Evolutionary conservation across 2,113 vertebrate species (phyloP).

Genomic region (Rhinopomastus cyanomelas): DNA sequence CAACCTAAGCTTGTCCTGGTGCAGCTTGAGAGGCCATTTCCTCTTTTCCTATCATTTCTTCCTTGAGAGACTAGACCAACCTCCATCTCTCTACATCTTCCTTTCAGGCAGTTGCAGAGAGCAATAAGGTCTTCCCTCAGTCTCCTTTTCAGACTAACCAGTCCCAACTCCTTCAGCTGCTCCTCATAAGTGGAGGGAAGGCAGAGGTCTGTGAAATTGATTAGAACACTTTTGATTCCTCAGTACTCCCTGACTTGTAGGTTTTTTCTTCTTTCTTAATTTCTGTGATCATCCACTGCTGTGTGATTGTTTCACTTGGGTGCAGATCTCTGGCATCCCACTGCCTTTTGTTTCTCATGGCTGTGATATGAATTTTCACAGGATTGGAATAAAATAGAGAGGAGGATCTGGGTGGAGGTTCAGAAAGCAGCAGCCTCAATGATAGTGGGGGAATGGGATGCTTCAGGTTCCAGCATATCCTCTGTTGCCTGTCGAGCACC

Average conservation of each 20-base stretch:
- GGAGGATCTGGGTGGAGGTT: not conserved
- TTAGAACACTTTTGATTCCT: not conserved
- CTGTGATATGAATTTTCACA: not conserved
- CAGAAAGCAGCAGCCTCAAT: accelerated
- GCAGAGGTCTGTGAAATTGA: not conserved
- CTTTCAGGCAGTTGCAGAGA: too few relatives aligned
- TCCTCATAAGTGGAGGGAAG: not conserved
- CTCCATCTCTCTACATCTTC: too few relatives aligned
- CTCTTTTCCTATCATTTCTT: too few relatives aligned
- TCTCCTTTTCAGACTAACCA: too few relatives aligned
- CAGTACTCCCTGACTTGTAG: not conserved
- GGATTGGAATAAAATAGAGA: not conserved
- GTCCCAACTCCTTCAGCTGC: too few relatives aligned
- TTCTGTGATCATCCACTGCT: not conserved
- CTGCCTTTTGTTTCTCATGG: not conserved
- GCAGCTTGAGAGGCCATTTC: too few relatives aligned
- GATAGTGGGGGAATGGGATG: not conserved
- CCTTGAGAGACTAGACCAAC: too few relatives aligned
- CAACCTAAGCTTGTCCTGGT: too few relatives aligned
- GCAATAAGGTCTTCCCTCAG: too few relatives aligned
- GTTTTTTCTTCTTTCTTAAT: not conserved
- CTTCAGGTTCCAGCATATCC: not conserved
- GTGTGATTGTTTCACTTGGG: too few relatives aligned
- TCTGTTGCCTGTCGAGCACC: accelerated
- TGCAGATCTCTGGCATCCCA: not conserved